Conservation (phyloP, 2,797 vertebrate species). For the Diceros bicornis region DNA sequence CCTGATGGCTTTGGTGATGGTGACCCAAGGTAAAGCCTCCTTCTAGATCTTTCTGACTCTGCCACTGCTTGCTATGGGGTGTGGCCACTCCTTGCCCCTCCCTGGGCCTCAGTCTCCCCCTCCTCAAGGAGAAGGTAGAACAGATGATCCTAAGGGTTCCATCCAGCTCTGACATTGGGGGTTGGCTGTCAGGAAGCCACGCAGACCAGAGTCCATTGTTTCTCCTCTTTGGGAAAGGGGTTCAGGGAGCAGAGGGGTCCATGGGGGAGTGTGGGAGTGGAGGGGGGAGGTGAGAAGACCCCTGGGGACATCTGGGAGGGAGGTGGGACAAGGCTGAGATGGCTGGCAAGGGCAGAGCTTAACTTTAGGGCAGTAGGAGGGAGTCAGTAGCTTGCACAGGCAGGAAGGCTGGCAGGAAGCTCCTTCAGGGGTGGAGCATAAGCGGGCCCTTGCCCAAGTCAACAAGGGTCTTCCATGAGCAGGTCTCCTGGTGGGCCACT, state of each 20-base stretch:
- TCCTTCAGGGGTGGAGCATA: neutral
- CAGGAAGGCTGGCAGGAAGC: neutral
- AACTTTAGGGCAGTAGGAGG: neutral
- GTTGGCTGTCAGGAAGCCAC: neutral
- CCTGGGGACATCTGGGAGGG: neutral
- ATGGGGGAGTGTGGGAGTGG: accelerated
- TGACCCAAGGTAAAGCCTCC: neutral
- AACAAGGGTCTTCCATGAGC: neutral
- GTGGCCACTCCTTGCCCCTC: neutral
- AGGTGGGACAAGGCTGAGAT: neutral
- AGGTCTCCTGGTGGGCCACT: neutral
- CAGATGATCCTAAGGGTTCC: neutral
- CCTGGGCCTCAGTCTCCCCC: neutral
- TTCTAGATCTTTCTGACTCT: neutral
- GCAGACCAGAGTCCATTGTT: neutral
- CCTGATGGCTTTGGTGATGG: neutral
- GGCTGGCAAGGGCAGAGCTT: neutral
- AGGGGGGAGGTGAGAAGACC: neutral
- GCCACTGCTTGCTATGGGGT: neutral
- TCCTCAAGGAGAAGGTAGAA: neutral
- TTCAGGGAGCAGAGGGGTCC: neutral
- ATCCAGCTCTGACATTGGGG: neutral
- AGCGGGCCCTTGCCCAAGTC: neutral
- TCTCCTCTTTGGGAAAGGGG: neutral
- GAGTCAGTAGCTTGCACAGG: neutral